Base-by-base conservation (phyloP, 1,140 invertebrate genomes). In the Helicoverpa armigera region DNA sequence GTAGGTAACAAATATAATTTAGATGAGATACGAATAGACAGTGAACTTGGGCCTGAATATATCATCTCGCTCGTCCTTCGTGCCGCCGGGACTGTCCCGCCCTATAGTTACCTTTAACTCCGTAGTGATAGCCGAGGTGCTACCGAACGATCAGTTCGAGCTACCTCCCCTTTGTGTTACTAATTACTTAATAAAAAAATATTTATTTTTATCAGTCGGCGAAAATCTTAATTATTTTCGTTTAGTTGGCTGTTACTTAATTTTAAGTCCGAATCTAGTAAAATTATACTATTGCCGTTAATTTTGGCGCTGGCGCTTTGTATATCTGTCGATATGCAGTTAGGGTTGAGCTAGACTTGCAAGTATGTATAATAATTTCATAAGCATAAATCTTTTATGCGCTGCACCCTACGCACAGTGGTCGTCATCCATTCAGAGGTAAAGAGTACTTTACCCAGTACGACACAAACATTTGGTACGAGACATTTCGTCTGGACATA, bases 201-300 rank as follows among this genome's bases (percentile, higher is more conserved):
- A 75, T 75, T 75, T 75, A 75, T 75, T 70, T 73, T 35, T 50
- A 48, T 63, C 35, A 18, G 43, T 51, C 43, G 58, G 73, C 74
- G 50, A 60, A 61, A 53, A 43, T 31, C 48, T 77, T 65, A 77
- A 14, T 48, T 70, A 18, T 18, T 14, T 18, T 14, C 4, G 67
- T 53, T 70, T 14, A 70, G 67, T 29, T 70, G 74, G 74, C 74
- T 77, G 74, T 77, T 77, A 77, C 74, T 77, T 77, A 77, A 77
- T 77, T 76, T 77, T 65, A 77, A 53, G 60, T 63, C 61, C 74
- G 14, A 63, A 65, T 51, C 48, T 77, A 77, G 60, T 73, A 65
- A 61, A 70, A 70, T 61, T 77, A 77, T 50, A 65, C 50, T 65
- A 65, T 14, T 77, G 50, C 74, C 29, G 51, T 56, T 56, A 48